Evolutionary conservation across 2,888 invertebrate species (phyloP).

Genomic region (Prosapia bicincta): DNA sequence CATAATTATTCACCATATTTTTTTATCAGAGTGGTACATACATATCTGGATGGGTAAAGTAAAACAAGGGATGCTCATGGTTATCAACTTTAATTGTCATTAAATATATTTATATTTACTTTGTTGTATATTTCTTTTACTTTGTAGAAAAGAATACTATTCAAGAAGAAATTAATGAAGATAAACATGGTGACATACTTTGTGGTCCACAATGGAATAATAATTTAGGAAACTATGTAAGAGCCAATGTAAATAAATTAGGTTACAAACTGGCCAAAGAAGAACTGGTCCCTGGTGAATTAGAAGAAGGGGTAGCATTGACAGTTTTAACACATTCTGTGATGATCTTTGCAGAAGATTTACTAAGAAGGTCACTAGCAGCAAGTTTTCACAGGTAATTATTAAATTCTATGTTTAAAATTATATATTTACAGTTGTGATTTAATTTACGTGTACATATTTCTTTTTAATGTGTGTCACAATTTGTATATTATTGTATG

Average conservation of each 20-base stretch:
- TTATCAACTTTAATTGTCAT: too few species aligned
- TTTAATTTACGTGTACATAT: too few species aligned
- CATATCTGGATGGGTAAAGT: too few species aligned
- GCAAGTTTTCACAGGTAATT: not conserved
- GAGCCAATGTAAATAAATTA: not conserved
- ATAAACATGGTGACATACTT: not conserved
- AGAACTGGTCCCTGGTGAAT: constrained; percentile 3
- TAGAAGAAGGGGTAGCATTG: not conserved
- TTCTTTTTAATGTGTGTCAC: too few species aligned
- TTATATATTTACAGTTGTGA: too few species aligned
- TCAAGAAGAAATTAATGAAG: not conserved
- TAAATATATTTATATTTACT: too few species aligned
- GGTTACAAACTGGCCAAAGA: not conserved
- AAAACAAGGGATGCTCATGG: too few species aligned
- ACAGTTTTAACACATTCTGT: constrained; percentile 12
- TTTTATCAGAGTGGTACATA: too few species aligned
- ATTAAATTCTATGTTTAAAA: not conserved
- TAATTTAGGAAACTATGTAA: not conserved
- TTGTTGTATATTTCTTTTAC: too few species aligned
- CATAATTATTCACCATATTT: too few species aligned
- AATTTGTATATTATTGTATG: too few species aligned
- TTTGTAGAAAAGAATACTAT: not conserved
- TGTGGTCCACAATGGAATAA: constrained; percentile 8
- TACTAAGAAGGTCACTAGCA: constrained; percentile 3
- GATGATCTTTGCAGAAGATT: constrained; percentile 7